These are phyloP conservation scores for Anolis carolinensis DNA, from an alignment of 2,113 vertebrate species.

Conservation along the genomic window DNA sequence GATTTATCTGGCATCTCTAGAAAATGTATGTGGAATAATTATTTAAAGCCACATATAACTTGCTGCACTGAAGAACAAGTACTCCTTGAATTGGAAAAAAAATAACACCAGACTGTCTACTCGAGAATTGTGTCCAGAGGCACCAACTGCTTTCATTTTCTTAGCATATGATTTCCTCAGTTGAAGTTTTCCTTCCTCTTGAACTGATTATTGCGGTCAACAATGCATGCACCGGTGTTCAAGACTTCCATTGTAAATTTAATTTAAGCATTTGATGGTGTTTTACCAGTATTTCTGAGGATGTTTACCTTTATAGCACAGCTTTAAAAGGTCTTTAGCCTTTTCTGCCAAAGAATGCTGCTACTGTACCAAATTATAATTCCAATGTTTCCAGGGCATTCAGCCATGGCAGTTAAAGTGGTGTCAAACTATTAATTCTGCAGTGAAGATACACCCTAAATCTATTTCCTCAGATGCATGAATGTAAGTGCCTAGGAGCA, in stretches of 20 bases:
- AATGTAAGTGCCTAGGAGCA: too few relatives aligned
- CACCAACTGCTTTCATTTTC: background rate
- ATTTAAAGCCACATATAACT: background rate
- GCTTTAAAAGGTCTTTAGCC: too few relatives aligned
- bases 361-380: too few relatives aligned
- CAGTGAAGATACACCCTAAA: too few relatives aligned
- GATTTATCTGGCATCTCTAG: background rate
- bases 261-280: background rate
- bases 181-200: background rate
- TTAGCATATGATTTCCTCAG: accelerated
- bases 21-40: background rate
- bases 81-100: background rate
- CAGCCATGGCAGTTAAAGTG: too few relatives aligned
- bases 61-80: background rate
- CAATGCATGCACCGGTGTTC: background rate
- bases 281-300: too few relatives aligned
- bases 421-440: too few relatives aligned
- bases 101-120: background rate
- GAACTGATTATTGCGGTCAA: background rate
- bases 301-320: too few relatives aligned
- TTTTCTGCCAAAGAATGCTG: too few relatives aligned
- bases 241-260: background rate
- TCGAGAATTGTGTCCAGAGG: background rate
- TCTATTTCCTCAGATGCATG: too few relatives aligned
- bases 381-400: too few relatives aligned